These are phyloP conservation scores for Eptatretus burgeri DNA, from an alignment of 2,113 vertebrate genomes.

Conservation along the genomic window DNA sequence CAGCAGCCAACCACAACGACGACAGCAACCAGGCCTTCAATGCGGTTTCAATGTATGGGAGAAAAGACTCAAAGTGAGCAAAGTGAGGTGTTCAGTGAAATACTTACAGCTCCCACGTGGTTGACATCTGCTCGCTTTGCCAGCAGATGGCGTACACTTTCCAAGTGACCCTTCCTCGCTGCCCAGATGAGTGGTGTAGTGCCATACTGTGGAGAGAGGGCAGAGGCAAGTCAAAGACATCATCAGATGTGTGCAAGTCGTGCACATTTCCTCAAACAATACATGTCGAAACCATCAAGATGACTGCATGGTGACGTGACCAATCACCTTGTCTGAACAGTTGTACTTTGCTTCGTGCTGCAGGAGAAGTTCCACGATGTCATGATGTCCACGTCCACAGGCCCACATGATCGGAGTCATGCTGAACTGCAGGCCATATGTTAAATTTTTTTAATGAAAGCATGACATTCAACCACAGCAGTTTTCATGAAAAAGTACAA, in stretches of 20 bases:
- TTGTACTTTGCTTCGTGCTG: constrained; percentile 75
- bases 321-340: constrained; percentile 74
- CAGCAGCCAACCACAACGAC: too few species aligned
- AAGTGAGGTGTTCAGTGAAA: background rate
- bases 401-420: constrained; percentile 97
- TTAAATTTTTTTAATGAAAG: too few species aligned
- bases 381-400: constrained; percentile 60
- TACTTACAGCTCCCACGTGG: constrained; percentile 75
- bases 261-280: background rate
- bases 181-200: constrained; percentile 89
- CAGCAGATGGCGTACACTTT: constrained; percentile 56
- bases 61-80: too few species aligned
- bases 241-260: background rate
- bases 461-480: too few species aligned
- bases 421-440: constrained; percentile 43
- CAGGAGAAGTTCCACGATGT: constrained; percentile 53
- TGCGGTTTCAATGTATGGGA: too few species aligned
- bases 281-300: too few species aligned
- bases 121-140: constrained; percentile 83
- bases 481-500: too few species aligned
- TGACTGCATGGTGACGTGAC: too few species aligned
- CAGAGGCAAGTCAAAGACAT: too few species aligned
- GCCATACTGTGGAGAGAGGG: constrained; percentile 33
- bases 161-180: constrained; percentile 58
- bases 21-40: too few species aligned